Evolutionary conservation across 2,888 invertebrate genomes (phyloP), one percentile per base, ranked within the genome.

Genomic region (Plebejus anna): DNA sequence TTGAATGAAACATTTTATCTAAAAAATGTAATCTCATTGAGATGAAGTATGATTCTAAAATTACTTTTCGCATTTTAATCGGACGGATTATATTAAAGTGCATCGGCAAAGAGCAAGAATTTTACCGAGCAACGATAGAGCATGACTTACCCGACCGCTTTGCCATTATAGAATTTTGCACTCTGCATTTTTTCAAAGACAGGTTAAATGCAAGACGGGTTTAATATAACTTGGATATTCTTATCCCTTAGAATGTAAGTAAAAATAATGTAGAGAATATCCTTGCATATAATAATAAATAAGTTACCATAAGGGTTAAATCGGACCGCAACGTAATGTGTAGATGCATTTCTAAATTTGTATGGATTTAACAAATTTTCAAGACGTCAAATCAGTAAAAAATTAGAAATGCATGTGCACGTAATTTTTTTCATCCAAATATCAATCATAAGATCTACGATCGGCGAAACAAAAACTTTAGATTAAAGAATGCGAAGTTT

Each of bases 111-210:
- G 22, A 36, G 32, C 13, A 66, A 66, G 32, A 66, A 66, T 36
- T 66, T 36, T 66, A 66, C 66, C 32, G 66, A 66, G 66, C 13
- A 66, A 32, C 66, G 5, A 66, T 13, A 66, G 32, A 61, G 9
- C 28, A 61, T 61, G 28, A 66, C 66, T 32, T 66, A 66, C 66
- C 66, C 11, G 66, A 36, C 66, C 32, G 32, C 66, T 16, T 13
- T 32, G 22, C 66, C 66, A 66, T 66, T 66, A 66, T 66, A 66
- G 36, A 32, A 36, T 66, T 66, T 66, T 66, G 66, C 66, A 32
- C 32, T 66, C 66, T 66, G 66, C 66, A 66, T 66, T 66, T 66
- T 66, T 66, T 66, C 61, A 66, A 66, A 66, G 66, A 66, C 66
- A 66, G 66, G 66, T 66, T 66, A 66, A 66, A 66, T 66, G 13